A percentile compares a stretch with the other conserved stretches of the same genome.
Conservation (phyloP, 2,888 invertebrate genomes). For the Molorchus minor region DNA sequence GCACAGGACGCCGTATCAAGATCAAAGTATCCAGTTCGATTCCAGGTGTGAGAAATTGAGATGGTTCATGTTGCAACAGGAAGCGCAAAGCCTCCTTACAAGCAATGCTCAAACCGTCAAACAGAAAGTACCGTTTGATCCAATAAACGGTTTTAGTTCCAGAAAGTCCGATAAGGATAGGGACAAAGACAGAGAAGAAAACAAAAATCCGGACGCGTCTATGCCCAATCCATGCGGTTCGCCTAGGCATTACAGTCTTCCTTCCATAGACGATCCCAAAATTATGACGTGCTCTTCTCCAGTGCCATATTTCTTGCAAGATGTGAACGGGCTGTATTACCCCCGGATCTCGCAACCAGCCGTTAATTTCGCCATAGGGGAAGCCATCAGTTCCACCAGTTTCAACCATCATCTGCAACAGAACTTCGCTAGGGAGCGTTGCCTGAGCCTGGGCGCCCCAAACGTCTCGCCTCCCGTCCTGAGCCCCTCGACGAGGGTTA, state of each 20-base stretch:
- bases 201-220: constrained; percentile 25
- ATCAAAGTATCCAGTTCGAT: constrained; percentile 79
- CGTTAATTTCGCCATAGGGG: constrained; percentile 76
- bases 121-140: constrained; percentile 80
- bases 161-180: constrained; percentile 27
- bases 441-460: constrained; percentile 70
- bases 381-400: constrained; percentile 64
- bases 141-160: constrained; percentile 54
- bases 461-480: constrained; percentile 65
- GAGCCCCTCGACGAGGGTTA: constrained; percentile 72
- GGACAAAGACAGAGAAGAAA: constrained; percentile 25
- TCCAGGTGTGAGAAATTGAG: constrained; percentile 74
- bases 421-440: constrained; percentile 60
- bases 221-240: constrained; percentile 36
- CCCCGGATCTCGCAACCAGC: constrained; percentile 55
- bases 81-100: constrained; percentile 80
- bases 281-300: constrained; percentile 58
- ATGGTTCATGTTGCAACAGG: constrained; percentile 91
- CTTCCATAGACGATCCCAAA: constrained; percentile 70
- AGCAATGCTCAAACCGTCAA: constrained; percentile 80
- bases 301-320: constrained; percentile 60
- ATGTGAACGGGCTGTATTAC: constrained; percentile 58
- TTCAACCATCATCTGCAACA: constrained; percentile 52
- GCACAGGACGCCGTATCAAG: constrained; percentile 76
- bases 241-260: constrained; percentile 72